A percentile compares a stretch with the other conserved stretches of the same genome.
Conservation (phyloP, 2,888 invertebrate species). For the Nineta flava region DNA sequence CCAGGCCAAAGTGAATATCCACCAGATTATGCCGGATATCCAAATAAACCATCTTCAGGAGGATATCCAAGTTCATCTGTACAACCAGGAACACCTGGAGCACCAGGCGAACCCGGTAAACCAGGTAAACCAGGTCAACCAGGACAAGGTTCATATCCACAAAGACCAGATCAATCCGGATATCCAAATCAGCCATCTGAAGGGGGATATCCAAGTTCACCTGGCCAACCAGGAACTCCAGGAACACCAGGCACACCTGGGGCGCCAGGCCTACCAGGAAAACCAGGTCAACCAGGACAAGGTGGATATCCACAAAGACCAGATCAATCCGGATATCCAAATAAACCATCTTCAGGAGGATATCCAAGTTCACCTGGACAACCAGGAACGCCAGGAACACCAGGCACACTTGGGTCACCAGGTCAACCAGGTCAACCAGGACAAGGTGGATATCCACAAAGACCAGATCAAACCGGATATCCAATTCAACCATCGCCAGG, state of each 20-base stretch:
- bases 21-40: too few relatives aligned
- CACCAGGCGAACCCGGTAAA: too few relatives aligned
- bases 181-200: neutral
- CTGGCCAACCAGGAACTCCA: conserved; percentile 17
- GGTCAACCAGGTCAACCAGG: conserved; percentile 43
- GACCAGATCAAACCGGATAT: neutral
- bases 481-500: conserved; percentile 51
- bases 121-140: too few relatives aligned
- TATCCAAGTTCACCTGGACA: conserved; percentile 30
- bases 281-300: conserved; percentile 11
- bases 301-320: conserved; percentile 26
- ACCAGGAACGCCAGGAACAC: conserved; percentile 36
- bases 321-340: too few relatives aligned
- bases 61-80: too few relatives aligned
- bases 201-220: conserved; percentile 8
- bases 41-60: too few relatives aligned
- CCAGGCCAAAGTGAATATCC: too few relatives aligned
- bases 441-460: neutral
- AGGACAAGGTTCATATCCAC: too few relatives aligned
- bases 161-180: too few relatives aligned
- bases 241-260: conserved; percentile 21
- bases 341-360: too few relatives aligned
- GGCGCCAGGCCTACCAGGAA: conserved; percentile 13
- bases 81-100: too few relatives aligned
- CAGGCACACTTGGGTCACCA: conserved; percentile 40